Base-by-base conservation (phyloP, 2,888 invertebrate species). In the Abscondita cerata region DNA sequence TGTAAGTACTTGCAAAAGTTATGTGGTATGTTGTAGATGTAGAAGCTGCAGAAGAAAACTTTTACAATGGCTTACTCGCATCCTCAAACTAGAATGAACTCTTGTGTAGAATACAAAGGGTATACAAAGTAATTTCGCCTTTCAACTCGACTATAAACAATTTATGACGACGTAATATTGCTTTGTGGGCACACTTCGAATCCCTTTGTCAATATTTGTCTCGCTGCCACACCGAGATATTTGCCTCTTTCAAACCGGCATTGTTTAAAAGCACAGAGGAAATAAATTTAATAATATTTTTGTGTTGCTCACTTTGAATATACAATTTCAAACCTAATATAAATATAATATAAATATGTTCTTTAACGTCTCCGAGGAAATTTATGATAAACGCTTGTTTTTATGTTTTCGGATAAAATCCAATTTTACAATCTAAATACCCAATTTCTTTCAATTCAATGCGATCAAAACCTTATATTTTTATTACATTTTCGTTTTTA, bases 191-290 rank as follows among this genome's bases (percentile, higher is more conserved):
- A 67, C 66, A 67, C 67, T 70, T 71, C 65, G 67, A 67, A 67
- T 72, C 68, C 67, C 69, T 70, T 69, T 72, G 75, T 74, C 75
- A 75, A 75, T 75, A 75, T 74, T 75, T 73, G 73, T 70, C 58
- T 72, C 72, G 65, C 67, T 67, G 71, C 73, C 73, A 69, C 73
- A 71, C 69, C 58, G 59, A 64, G 59, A 64, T 64, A 59, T 64
- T 64, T 64, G 59, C 59, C 59, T 59, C 59, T 64, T 62, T 64
- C 55, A 59, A 56, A 56, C 55, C 63, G 47, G 41, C 59, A 59
- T 63, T 63, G 61, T 56, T 50, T 61, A 56, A 57, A 56, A 36
- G 61, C 52, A 61, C 36, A 41, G 33, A 31, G 46, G 52, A 56
- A 61, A 57, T 47, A 61, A 61, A 61, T 61, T 61, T 61, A 56